A percentile compares a stretch with the other conserved stretches of the same genome.
phyloP scores from a whole-genome alignment of 2,113 vertebrate genomes.

The Nicator chloris region DNA sequence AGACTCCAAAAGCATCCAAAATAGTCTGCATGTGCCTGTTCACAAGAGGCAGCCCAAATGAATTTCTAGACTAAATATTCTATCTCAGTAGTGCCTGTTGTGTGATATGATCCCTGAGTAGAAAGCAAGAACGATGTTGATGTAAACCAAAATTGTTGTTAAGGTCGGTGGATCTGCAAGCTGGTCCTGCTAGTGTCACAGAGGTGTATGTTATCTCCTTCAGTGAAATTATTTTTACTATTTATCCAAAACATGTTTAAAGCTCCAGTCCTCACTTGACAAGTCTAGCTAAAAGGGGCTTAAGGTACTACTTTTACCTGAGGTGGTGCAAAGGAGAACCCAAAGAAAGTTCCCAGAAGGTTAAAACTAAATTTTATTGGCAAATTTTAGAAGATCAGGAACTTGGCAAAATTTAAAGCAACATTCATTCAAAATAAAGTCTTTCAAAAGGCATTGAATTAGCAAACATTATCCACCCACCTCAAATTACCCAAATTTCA shows the following conservation, averaged over 20 bases:
- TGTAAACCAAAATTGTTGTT: background rate
- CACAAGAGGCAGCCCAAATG: background rate
- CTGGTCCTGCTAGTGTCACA: background rate
- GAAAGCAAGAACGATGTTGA: background rate
- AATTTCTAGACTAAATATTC: background rate
- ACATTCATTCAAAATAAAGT: background rate
- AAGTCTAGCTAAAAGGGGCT: background rate
- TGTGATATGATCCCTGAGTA: background rate
- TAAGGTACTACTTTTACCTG: background rate
- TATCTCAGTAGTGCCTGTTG: background rate
- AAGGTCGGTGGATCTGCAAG: background rate
- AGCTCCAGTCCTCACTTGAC: rapidly evolving
- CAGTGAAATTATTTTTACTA: background rate
- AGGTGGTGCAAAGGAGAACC: background rate
- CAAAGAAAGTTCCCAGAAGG: background rate
- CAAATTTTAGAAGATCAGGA: background rate
- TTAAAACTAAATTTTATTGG: background rate
- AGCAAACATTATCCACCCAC: background rate
- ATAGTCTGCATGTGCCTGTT: background rate
- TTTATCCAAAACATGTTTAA: background rate
- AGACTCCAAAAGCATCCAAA: background rate
- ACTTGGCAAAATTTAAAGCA: background rate
- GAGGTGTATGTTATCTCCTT: background rate
- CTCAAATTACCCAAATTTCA: background rate
- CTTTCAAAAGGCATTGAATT: background rate